Evolutionary conservation across 2,888 invertebrate species (phyloP).

Genomic region (Ephialtes manifestator): DNA sequence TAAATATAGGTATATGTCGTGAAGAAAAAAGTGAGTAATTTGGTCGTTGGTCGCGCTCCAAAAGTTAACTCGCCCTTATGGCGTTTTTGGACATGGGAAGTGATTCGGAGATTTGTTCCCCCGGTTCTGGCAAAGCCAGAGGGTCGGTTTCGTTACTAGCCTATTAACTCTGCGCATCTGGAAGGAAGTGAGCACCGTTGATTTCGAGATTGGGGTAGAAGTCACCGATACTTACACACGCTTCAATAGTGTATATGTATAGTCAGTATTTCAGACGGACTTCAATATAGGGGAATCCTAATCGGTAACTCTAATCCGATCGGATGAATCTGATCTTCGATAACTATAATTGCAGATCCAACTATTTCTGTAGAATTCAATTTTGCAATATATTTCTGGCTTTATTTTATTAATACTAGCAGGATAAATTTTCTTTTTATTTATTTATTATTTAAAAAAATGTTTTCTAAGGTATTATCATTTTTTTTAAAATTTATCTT

Average conservation of each 20-base stretch:
- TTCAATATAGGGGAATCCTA: neutral
- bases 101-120: slow-evolving; percentile 64
- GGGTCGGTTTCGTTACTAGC: slow-evolving; percentile 25
- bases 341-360: slow-evolving; percentile 60
- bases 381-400: neutral
- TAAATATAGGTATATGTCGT: neutral
- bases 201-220: slow-evolving; percentile 66
- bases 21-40: neutral
- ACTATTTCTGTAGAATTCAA: slow-evolving; percentile 70
- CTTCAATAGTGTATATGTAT: too few species aligned
- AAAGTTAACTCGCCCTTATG: slow-evolving; percentile 72
- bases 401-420: too few species aligned
- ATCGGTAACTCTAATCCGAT: slow-evolving; percentile 7
- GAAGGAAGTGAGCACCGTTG: slow-evolving; percentile 75
- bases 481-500: too few species aligned
- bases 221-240: slow-evolving; percentile 25
- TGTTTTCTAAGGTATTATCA: neutral
- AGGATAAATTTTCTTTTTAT: too few species aligned
- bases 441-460: neutral
- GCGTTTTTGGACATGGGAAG: slow-evolving; percentile 74
- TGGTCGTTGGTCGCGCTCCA: slow-evolving; percentile 32
- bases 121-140: slow-evolving; percentile 10
- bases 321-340: slow-evolving; percentile 38
- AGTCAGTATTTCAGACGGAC: neutral
- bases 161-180: slow-evolving; percentile 48